Percentiles rank a stretch among this genome's conserved stretches.
phyloP scores from a whole-genome alignment of 2,113 vertebrate species.

The Pomatorhinus ruficollis region DNA sequence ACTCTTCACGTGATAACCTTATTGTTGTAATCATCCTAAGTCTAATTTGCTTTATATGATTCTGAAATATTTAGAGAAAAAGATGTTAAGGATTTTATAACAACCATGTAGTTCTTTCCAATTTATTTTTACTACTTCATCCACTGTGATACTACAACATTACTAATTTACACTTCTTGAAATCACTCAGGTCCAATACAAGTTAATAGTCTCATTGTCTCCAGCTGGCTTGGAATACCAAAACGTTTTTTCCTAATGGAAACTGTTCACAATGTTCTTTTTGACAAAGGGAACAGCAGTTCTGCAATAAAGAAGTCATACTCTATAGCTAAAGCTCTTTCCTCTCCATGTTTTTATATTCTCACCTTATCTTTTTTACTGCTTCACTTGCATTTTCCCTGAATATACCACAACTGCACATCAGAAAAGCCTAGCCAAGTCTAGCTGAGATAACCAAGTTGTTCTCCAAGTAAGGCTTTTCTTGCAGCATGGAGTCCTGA shows the following conservation, averaged over 20 bases:
- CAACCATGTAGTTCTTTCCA: background rate
- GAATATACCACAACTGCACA: background rate
- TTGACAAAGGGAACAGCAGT: background rate
- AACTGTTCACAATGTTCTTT: background rate
- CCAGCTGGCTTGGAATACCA: background rate
- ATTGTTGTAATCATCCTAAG: background rate
- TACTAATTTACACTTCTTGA: background rate
- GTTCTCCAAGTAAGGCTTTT: background rate
- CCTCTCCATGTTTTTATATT: background rate
- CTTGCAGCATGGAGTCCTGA: background rate
- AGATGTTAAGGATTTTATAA: background rate
- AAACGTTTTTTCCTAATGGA: background rate
- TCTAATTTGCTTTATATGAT: background rate
- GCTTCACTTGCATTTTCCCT: background rate
- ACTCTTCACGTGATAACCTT: background rate
- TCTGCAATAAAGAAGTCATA: background rate
- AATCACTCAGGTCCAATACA: background rate
- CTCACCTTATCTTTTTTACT: background rate
- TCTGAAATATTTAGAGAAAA: background rate
- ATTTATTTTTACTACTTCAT: background rate
- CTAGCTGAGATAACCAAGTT: background rate
- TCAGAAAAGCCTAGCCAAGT: background rate
- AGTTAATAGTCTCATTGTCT: background rate
- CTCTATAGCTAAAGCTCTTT: background rate
- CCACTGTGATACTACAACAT: background rate